Conservation (phyloP, 2,888 invertebrate genomes). For the Colostygia pectinataria region DNA sequence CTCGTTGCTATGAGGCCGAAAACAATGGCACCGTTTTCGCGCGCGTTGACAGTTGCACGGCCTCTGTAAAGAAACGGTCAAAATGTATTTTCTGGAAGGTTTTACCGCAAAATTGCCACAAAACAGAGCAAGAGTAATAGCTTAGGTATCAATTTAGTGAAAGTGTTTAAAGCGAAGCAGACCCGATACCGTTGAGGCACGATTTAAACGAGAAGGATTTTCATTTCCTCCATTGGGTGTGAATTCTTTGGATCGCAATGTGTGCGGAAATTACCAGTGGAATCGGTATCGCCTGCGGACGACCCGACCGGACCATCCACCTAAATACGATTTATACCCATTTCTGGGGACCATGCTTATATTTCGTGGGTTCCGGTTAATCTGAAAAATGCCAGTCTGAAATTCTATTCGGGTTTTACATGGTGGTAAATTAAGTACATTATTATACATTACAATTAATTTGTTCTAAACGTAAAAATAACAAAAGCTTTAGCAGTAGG, state of each 20-base stretch:
- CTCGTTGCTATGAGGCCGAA: conserved; percentile 95
- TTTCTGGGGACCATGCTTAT: conserved; percentile 14
- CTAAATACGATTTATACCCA: conserved; percentile 39
- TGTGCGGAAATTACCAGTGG: conserved; percentile 69
- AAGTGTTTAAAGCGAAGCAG: conserved; percentile 30
- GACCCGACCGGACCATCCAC: conserved; percentile 46
- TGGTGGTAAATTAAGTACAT: conserved; percentile 1
- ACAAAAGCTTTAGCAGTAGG: neutral
- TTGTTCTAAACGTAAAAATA: no score
- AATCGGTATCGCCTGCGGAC: conserved; percentile 57
- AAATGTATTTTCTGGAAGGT: conserved; percentile 37
- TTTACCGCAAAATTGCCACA: conserved; percentile 15
- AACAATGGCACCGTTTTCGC: conserved; percentile 95
- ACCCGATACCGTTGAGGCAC: conserved; percentile 52
- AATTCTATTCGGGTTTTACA: no score
- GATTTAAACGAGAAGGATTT: conserved; percentile 68
- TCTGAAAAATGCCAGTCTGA: no score
- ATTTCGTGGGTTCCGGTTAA: conserved; percentile 12
- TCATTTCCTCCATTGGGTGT: conserved; percentile 62
- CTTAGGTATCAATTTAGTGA: conserved; percentile 32
- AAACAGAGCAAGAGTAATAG: conserved; percentile 27
- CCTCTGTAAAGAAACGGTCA: conserved; percentile 84
- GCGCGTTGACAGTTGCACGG: conserved; percentile 96
- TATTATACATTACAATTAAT: neutral
- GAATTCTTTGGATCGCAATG: conserved; percentile 56